A percentile compares a stretch with the other conserved stretches of the same genome.
phyloP scores from a whole-genome alignment of 1,140 invertebrate species.

The Drosophila bocqueti region DNA sequence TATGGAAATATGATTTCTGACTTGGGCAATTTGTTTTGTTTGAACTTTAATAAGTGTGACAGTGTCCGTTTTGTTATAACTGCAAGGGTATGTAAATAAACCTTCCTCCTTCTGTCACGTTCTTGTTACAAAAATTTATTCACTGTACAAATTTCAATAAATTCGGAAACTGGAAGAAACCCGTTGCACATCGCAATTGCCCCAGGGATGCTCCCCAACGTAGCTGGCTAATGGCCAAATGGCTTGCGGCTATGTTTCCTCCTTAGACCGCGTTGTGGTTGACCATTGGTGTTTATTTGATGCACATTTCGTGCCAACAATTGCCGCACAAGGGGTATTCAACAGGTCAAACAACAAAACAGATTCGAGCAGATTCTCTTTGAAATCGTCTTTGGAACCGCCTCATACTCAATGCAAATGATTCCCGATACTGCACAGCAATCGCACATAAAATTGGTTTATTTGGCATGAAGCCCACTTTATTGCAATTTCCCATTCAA shows the following conservation, averaged over 20 bases:
- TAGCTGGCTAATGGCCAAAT: conserved; percentile 60
- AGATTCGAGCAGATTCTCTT: background rate
- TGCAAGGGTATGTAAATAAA: too few species aligned
- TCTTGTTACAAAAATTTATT: background rate
- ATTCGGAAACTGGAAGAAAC: background rate
- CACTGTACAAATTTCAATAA: background rate
- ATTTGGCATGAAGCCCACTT: conserved; percentile 15
- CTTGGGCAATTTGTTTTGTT: too few species aligned
- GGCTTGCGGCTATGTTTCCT: conserved; percentile 26
- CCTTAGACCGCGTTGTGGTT: conserved; percentile 17
- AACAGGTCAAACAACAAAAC: conserved; percentile 2
- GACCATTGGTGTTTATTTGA: conserved; percentile 61
- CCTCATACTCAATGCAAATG: background rate
- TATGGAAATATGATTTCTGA: too few species aligned
- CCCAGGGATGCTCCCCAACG: background rate
- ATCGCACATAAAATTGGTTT: conserved; percentile 32
- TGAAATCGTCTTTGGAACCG: conserved; percentile 1
- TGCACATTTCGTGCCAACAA: conserved; percentile 68
- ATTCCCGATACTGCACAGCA: background rate
- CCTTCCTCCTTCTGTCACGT: background rate
- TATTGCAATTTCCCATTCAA: conserved; percentile 11
- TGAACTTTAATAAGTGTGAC: too few species aligned
- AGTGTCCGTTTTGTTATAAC: too few species aligned
- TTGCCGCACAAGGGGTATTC: conserved; percentile 41
- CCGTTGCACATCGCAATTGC: background rate